Percentiles rank a stretch among this genome's conserved stretches.
These are phyloP conservation scores for Anthopleura sola DNA, from an alignment of 64 coral and sea anemone genomes.

Conservation along the genomic window DNA sequence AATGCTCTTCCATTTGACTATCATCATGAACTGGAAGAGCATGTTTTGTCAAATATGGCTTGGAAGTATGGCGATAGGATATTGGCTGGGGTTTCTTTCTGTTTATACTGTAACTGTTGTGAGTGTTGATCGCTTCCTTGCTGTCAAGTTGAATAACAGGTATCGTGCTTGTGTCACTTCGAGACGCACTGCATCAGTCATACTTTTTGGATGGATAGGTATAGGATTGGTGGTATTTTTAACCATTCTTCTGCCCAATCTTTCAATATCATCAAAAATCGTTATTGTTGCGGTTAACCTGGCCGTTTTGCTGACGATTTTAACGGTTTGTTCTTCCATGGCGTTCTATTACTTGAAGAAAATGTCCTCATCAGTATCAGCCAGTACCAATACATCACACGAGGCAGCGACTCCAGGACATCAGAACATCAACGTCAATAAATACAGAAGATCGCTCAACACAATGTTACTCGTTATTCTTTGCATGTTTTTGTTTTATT, in stretches of 20 bases:
- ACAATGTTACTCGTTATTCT: slow-evolving; percentile 19
- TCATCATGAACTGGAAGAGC: neutral
- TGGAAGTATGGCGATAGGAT: neutral
- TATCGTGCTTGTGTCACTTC: neutral
- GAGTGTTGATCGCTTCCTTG: slow-evolving; percentile 22
- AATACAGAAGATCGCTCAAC: neutral
- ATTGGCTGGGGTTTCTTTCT: neutral
- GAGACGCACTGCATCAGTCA: neutral
- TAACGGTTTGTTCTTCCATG: neutral
- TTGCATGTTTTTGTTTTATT: neutral
- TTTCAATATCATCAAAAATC: neutral
- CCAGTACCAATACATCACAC: neutral
- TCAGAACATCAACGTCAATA: neutral
- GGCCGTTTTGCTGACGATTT: neutral
- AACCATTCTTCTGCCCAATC: neutral
- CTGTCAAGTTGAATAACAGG: slow-evolving; percentile 15
- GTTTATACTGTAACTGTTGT: slow-evolving; percentile 17
- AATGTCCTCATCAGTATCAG: neutral
- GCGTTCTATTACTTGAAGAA: neutral
- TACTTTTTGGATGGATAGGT: neutral
- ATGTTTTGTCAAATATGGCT: slow-evolving; percentile 10
- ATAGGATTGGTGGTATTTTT: neutral
- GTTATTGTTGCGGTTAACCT: neutral
- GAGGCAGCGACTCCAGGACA: neutral
- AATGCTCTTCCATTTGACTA: neutral